Base-by-base conservation (phyloP, 1,140 invertebrate genomes). In the Mycetomoellerius zeteki region DNA sequence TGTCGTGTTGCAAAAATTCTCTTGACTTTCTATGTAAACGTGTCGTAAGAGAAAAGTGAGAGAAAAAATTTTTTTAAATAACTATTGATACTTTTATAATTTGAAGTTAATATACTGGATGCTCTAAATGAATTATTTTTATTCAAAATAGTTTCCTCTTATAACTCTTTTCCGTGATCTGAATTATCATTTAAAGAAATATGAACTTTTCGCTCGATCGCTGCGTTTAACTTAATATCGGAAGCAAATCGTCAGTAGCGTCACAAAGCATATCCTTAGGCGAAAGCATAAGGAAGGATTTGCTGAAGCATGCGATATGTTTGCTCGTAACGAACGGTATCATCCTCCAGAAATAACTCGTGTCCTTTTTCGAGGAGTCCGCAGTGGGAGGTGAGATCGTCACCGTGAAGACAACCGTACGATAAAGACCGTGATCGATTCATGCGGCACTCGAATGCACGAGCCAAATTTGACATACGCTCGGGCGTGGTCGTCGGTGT, bases 381-480 rank as follows among this genome's bases (percentile, higher is more conserved):
- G 14, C 10, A 30, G 82, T 85, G 73, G 60, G 82, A 85, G 85
- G 86, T 86, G 54, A 73, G 87, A 85, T 86, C 86, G 86, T 87
- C 89, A 85, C 82, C 78, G 72, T 60, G 85, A 91, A 90, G 87
- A 90, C 73, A 73, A 69, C 19, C 43, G 62, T 14, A 24, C 76
- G 64, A 64, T 81, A 81, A 81, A 86, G 54, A 58, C 77, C 27
- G n/a, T 71, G 85, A 86, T 86, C 64, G 65, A 86, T 86, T 80
- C 62, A 54, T 19, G 76, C 75, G 85, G 6, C 37, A 12, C 19
- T 37, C 64, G 52, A 71, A 60, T 27, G 33, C 64, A 30, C 65
- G 16, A 54, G n/a, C 37, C 76, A 58, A 86, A 86, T 86, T 86
- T 80, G 64, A 80, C 50, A 14, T 21, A 33, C 24, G 50, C 52